Evolutionary conservation across 1,140 invertebrate species (phyloP).

Genomic region (Drusus annulatus): DNA sequence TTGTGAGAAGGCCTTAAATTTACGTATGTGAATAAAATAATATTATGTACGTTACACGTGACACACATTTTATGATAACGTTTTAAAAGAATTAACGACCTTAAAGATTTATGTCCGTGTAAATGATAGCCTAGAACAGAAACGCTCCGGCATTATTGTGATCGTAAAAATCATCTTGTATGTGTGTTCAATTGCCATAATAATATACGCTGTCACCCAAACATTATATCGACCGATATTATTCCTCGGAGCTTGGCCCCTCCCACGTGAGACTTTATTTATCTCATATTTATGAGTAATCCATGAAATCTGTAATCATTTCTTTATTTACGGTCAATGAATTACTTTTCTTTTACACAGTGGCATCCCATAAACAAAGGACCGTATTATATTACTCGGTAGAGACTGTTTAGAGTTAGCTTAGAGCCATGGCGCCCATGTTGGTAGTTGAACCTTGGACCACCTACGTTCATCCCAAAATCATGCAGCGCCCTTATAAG

Average conservation of each 20-base stretch:
- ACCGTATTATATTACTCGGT: conserved; percentile 27
- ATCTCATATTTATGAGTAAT: conserved; percentile 26
- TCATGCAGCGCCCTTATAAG: conserved; percentile 29
- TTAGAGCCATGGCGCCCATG: conserved; percentile 12
- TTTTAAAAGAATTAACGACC: not conserved
- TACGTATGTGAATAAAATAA: too few relatives aligned
- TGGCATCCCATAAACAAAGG: conserved; percentile 40
- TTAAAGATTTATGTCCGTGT: conserved; percentile 20
- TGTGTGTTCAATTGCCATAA: not conserved
- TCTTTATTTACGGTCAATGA: conserved; percentile 8
- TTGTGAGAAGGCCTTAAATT: too few relatives aligned
- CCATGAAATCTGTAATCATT: conserved; percentile 32
- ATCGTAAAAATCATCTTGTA: conserved; percentile 12
- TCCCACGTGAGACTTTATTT: not conserved
- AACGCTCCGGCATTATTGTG: not conserved
- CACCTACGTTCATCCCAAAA: conserved; percentile 28
- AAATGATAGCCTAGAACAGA: conserved; percentile 25
- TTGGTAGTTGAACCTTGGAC: conserved; percentile 9
- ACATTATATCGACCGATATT: not conserved
- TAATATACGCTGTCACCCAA: conserved; percentile 14
- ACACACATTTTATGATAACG: not conserved
- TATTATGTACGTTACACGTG: too few relatives aligned
- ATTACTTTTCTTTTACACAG: conserved; percentile 24
- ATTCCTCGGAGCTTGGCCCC: not conserved
- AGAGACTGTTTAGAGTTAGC: not conserved